These are phyloP conservation scores for Listronotus bonariensis DNA, from an alignment of 1,140 invertebrate genomes.

Conservation along the genomic window DNA sequence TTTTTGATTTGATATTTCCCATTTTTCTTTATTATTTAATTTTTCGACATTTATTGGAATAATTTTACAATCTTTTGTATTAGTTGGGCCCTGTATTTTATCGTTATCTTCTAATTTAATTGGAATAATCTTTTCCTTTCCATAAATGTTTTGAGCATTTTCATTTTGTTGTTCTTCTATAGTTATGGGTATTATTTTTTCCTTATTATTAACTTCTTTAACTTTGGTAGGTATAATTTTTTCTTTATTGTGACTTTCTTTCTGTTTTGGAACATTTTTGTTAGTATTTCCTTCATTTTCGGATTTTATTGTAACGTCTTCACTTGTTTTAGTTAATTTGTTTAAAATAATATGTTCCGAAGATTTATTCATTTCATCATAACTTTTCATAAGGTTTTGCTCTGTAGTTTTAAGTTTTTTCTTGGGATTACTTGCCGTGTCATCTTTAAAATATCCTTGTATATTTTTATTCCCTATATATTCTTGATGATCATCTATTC, in stretches of 20 bases:
- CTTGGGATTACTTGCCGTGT: no score
- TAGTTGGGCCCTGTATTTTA: not conserved
- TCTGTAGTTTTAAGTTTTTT: no score
- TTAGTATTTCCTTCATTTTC: not conserved
- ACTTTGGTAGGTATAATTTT: not conserved
- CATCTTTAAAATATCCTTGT: no score
- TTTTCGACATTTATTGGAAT: conserved; percentile 2
- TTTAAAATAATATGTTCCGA: not conserved
- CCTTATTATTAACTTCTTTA: not conserved
- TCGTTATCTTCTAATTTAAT: not conserved
- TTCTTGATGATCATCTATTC: not conserved
- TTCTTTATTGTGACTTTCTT: not conserved
- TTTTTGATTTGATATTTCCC: not conserved
- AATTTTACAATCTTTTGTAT: conserved; percentile 1
- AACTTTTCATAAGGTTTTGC: no score
- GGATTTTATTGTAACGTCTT: not conserved
- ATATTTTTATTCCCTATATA: not conserved
- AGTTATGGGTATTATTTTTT: conserved; percentile 2
- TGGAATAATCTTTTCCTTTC: conserved; percentile 10
- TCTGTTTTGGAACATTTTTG: not conserved
- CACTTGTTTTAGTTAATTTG: not conserved
- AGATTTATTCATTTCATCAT: no score
- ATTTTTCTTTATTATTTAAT: conserved; percentile 2
- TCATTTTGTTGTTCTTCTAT: not conserved
- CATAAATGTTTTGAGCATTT: not conserved